A percentile compares a stretch with the other conserved stretches of the same genome.
These are phyloP conservation scores for Eristalis tenax DNA, from an alignment of 2,888 invertebrate species.

Conservation along the genomic window DNA sequence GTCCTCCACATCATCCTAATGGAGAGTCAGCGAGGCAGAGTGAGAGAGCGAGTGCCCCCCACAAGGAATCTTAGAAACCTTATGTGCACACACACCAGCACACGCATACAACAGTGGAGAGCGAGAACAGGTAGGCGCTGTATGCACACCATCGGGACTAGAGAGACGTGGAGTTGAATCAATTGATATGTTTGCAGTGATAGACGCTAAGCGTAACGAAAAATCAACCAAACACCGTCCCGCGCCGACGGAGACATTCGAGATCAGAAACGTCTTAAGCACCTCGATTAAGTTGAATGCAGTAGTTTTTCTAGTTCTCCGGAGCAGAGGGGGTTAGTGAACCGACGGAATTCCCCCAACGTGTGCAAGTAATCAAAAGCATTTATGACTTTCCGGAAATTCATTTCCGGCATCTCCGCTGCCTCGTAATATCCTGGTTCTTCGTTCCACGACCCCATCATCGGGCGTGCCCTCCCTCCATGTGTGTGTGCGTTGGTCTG, in stretches of 20 bases:
- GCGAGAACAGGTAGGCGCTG: constrained; percentile 59
- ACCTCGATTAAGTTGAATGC: constrained; percentile 30
- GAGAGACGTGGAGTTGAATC: constrained; percentile 30
- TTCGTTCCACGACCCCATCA: neutral
- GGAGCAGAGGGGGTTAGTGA: neutral
- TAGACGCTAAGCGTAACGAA: neutral
- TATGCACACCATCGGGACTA: constrained; percentile 18
- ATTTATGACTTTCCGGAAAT: constrained; percentile 66
- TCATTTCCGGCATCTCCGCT: constrained; percentile 47
- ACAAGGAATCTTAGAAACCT: constrained; percentile 24
- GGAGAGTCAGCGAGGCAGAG: constrained; percentile 59
- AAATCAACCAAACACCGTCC: neutral
- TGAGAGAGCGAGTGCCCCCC: too few species aligned
- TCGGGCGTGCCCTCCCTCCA: too few species aligned
- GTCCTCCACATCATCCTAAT: constrained; percentile 74
- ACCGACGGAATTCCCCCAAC: constrained; percentile 57
- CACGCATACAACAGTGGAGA: neutral
- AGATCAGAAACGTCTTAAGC: neutral
- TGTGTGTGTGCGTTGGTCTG: too few species aligned
- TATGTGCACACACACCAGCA: too few species aligned
- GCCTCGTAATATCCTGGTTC: constrained; percentile 36
- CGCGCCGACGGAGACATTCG: neutral
- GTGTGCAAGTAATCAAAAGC: constrained; percentile 68
- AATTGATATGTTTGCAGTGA: constrained; percentile 55
- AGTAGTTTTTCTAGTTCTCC: neutral